Conservation (phyloP, 2,113 vertebrate species). For the Melierax canorus region DNA sequence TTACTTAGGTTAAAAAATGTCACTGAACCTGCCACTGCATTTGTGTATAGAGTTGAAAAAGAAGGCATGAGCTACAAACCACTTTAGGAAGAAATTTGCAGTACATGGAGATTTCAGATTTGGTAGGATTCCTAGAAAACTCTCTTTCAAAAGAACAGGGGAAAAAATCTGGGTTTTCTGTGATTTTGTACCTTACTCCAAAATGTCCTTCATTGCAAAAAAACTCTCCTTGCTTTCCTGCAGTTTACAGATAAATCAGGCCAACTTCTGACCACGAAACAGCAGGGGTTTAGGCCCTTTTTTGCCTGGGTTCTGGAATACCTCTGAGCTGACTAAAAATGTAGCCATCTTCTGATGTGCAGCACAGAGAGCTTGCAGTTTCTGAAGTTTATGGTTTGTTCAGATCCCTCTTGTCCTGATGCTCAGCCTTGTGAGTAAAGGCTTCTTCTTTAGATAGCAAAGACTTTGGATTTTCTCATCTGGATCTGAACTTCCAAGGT, state of each 20-base stretch:
- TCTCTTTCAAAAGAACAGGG: background rate
- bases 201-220: background rate
- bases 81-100: background rate
- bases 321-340: background rate
- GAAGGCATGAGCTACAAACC: background rate
- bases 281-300: background rate
- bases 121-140: background rate
- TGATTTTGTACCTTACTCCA: background rate
- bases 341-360: background rate
- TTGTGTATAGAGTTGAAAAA: background rate
- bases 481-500: background rate
- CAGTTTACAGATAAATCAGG: background rate
- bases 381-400: background rate
- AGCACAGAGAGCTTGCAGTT: background rate
- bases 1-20: background rate
- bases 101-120: background rate
- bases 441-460: background rate
- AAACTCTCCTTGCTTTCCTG: background rate
- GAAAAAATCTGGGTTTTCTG: accelerated
- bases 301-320: background rate
- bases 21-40: background rate
- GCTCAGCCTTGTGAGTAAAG: background rate
- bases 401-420: background rate
- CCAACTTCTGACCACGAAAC: background rate
- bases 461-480: background rate